phyloP scores from a whole-genome alignment of 1,140 invertebrate genomes.

The Penaeus indicus region DNA sequence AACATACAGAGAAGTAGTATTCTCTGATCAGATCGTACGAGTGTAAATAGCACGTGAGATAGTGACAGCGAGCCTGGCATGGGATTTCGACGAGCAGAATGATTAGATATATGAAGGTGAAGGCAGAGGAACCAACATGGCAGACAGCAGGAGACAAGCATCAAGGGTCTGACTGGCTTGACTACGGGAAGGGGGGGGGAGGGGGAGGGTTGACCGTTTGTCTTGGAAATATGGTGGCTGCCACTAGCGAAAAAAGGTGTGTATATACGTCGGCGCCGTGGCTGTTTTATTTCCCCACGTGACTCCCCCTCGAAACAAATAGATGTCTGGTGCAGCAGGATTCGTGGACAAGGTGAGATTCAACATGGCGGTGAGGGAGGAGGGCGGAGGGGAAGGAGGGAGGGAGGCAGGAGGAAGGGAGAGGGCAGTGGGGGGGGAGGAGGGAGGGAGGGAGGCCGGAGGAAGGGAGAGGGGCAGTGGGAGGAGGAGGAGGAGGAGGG shows the following conservation, averaged over 20 bases:
- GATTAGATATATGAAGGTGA: background rate
- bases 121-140: slow-evolving; percentile 54
- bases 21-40: too few relatives aligned
- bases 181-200: background rate
- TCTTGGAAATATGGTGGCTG: too few relatives aligned
- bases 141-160: slow-evolving; percentile 55
- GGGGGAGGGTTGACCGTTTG: background rate
- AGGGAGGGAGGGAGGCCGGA: background rate
- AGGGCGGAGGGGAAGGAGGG: background rate
- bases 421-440: background rate
- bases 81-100: background rate
- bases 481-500: background rate
- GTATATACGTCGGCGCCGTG: too few relatives aligned
- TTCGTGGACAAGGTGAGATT: slow-evolving; percentile 40
- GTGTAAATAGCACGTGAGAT: too few relatives aligned
- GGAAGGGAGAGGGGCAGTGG: background rate
- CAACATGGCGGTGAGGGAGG: slow-evolving; percentile 55
- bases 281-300: background rate
- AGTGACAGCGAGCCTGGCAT: too few relatives aligned
- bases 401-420: background rate
- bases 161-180: slow-evolving; percentile 12
- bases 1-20: too few relatives aligned
- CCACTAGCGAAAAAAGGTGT: too few relatives aligned
- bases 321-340: background rate
- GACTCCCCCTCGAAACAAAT: background rate